phyloP scores from a whole-genome alignment of 2,797 vertebrate genomes.

The Myotis findleyi region DNA sequence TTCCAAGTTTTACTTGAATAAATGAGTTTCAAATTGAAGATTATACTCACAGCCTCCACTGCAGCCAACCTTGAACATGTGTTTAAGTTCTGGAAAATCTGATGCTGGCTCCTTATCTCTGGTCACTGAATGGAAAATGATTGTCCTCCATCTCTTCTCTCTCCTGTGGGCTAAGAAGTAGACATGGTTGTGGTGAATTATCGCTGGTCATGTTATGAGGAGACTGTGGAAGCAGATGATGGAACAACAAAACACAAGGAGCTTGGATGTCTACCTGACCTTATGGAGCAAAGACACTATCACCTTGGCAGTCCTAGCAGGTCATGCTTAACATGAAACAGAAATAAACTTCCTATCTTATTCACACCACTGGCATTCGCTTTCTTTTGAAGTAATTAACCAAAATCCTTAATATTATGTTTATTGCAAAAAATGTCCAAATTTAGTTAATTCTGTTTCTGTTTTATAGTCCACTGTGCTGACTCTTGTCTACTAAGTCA shows the following conservation, averaged over 20 bases:
- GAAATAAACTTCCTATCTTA: background rate
- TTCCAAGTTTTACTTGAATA: background rate
- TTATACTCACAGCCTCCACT: background rate
- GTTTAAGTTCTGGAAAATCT: background rate
- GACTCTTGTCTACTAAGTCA: background rate
- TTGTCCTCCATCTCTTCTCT: background rate
- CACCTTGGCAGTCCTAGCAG: background rate
- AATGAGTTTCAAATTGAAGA: background rate
- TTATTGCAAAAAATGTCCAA: background rate
- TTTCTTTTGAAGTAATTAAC: background rate
- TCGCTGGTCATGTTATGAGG: background rate
- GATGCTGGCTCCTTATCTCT: background rate
- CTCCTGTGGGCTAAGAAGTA: no score
- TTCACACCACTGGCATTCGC: background rate
- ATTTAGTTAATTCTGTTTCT: background rate
- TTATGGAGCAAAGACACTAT: background rate
- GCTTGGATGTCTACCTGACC: background rate
- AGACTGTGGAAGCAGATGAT: accelerated
- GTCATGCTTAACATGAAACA: background rate
- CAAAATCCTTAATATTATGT: background rate
- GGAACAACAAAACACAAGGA: accelerated
- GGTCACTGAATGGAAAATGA: background rate
- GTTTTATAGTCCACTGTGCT: background rate
- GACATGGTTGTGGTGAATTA: background rate
- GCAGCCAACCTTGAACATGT: background rate